phyloP scores from a whole-genome alignment of 2,888 invertebrate genomes.

The Polyommatus icarus region DNA sequence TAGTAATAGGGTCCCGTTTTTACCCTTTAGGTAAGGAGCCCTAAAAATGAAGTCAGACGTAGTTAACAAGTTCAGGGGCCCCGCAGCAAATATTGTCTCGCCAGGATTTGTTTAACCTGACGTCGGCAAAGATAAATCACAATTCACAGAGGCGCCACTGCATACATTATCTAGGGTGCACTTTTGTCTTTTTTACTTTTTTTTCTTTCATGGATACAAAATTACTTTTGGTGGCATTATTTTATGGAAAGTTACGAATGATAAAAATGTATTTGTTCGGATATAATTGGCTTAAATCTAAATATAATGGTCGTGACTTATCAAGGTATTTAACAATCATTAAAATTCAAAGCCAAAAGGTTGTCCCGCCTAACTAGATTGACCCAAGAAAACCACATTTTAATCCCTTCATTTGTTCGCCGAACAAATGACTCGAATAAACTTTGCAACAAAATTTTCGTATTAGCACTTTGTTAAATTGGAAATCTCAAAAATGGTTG shows the following conservation, averaged over 20 bases:
- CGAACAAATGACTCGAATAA: background rate
- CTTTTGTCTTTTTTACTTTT: background rate
- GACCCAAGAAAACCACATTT: slow-evolving; percentile 6
- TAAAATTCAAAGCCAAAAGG: slow-evolving; percentile 1
- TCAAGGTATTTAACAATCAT: background rate
- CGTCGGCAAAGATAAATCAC: slow-evolving; percentile 48
- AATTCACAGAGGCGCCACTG: background rate
- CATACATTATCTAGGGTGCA: background rate
- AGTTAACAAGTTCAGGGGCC: slow-evolving; percentile 36
- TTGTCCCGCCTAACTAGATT: background rate
- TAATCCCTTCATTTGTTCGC: background rate
- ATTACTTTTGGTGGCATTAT: too few species aligned
- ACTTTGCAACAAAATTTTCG: background rate
- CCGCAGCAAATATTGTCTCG: slow-evolving; percentile 65
- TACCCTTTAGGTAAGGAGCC: too few species aligned
- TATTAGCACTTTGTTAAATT: background rate
- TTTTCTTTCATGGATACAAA: background rate
- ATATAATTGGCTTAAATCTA: too few species aligned
- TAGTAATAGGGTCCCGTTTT: too few species aligned
- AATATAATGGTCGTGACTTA: background rate
- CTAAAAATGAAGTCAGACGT: too few species aligned
- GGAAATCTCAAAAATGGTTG: background rate
- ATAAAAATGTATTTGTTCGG: too few species aligned
- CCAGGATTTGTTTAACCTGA: slow-evolving; percentile 73
- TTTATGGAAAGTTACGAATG: too few species aligned